Evolutionary conservation across 92 coral and sea anemone genomes (phyloP), one percentile per base, ranked within the genome.

Genomic region (Meandrina meandrites): DNA sequence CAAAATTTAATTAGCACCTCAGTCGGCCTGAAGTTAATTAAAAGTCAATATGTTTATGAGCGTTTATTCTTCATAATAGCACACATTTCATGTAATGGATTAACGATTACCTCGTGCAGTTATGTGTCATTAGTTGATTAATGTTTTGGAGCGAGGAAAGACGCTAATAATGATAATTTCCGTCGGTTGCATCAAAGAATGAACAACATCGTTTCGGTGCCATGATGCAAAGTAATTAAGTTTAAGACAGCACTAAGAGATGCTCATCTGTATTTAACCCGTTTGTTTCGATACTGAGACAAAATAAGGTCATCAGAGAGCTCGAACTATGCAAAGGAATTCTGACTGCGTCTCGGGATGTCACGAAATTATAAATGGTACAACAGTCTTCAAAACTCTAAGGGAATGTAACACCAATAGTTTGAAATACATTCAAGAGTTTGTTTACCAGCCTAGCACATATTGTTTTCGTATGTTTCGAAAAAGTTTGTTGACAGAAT

Each of bases 181-280:
- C n/a, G 73, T 67, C 88, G 88, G 82, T 37, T 45, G 42, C 31
- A 45, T 85, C 88, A 85, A 85, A 85, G 88, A 1, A n/a, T 40
- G 19, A 37, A 73, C 12, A 27, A 71, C 71, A 72, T 48, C 36
- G n/a, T 35, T 30, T 30, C 19, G 3, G 50, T 83, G 19, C 51
- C 42, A 36, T 31, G 45, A 36, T 35, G 10, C 51, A 37, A 36
- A 57, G 87, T 32, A 34, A 74, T 84, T 74, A 73, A 40, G 32
- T 21, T 57, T 8, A 28, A 36, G 17, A 18, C 27, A 60, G 68
- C 37, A 36, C 47, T 72, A 18, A 24, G 30, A 72, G n/a, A 37
- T 16, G 37, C 51, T 66, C 36, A 42, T 18, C 74, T 28, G n/a
- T 28, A 34, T 37, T 73, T 73, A 73, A 19, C 48, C 48, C n/a